Percentiles rank a stretch among this genome's conserved stretches.
Conservation (phyloP, 2,888 invertebrate genomes). For the Polydrusus pterygomalis region DNA sequence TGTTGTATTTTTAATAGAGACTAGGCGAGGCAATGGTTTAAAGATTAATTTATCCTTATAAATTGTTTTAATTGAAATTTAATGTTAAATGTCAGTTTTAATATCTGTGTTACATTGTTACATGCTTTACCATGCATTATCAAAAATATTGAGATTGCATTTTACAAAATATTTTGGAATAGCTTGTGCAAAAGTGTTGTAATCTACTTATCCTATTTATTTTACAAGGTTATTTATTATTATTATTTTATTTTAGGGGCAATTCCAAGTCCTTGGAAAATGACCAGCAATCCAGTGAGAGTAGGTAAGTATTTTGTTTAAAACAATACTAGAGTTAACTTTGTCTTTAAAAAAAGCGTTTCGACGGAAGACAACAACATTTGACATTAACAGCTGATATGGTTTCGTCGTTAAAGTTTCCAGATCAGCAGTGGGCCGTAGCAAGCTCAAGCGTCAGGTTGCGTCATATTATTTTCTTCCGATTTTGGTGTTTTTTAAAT, state of each 20-base stretch:
- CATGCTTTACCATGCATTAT: neutral
- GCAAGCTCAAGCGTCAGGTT: too few relatives aligned
- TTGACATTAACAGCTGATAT: too few relatives aligned
- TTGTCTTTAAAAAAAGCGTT: too few relatives aligned
- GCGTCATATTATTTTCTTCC: too few relatives aligned
- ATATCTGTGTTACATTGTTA: neutral
- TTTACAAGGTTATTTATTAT: slow-evolving; percentile 7
- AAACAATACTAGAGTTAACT: neutral
- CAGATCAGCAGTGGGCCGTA: too few relatives aligned
- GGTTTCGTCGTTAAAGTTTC: too few relatives aligned
- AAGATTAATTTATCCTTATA: neutral
- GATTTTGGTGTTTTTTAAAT: too few relatives aligned
- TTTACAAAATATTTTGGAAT: neutral
- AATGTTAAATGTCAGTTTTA: slow-evolving; percentile 18
- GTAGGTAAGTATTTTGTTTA: slow-evolving; percentile 34
- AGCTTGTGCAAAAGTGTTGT: neutral
- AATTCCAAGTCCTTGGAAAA: slow-evolving; percentile 11
- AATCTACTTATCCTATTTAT: neutral
- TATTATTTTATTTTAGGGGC: slow-evolving; percentile 25
- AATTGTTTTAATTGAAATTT: slow-evolving; percentile 26
- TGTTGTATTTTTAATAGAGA: slow-evolving; percentile 7
- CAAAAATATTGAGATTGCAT: neutral
- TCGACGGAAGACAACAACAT: too few relatives aligned
- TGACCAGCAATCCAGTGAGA: slow-evolving; percentile 36
- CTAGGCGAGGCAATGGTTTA: slow-evolving; percentile 23